Conservation (phyloP, 2,888 invertebrate genomes). For the Cyaniris semiargus region DNA sequence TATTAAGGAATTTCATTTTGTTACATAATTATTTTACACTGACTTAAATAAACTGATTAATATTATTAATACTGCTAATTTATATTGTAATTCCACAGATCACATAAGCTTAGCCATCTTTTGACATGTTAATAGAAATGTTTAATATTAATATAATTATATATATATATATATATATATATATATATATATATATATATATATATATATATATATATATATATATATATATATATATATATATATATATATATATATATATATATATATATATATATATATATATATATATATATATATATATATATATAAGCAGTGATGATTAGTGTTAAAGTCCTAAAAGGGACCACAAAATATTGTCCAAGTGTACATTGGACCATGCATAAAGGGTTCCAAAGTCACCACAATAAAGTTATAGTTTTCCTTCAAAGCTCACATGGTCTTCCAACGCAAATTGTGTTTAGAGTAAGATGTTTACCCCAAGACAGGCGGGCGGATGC, state of each 20-base stretch:
- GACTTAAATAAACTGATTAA: not conserved
- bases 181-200: too few relatives aligned
- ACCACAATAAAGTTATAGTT: not conserved
- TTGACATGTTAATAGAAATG: not conserved
- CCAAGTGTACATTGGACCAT: not conserved
- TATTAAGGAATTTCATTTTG: not conserved
- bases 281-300: too few relatives aligned
- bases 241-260: too few relatives aligned
- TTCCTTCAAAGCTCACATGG: not conserved
- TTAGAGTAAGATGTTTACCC: not conserved
- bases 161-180: too few relatives aligned
- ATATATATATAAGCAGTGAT: too few relatives aligned
- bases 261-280: too few relatives aligned
- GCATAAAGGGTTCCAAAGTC: too few relatives aligned
- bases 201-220: too few relatives aligned
- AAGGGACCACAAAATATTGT: not conserved
- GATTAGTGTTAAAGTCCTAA: too few relatives aligned
- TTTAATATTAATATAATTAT: too few relatives aligned
- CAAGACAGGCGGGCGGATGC: too few relatives aligned
- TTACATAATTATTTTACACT: not conserved
- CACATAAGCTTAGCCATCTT: not conserved
- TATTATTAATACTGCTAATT: constrained; percentile 15
- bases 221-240: too few relatives aligned
- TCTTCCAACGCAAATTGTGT: not conserved
- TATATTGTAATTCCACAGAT: not conserved